Base-by-base conservation (phyloP, 1,140 invertebrate genomes). In the Babylonia areolata region DNA sequence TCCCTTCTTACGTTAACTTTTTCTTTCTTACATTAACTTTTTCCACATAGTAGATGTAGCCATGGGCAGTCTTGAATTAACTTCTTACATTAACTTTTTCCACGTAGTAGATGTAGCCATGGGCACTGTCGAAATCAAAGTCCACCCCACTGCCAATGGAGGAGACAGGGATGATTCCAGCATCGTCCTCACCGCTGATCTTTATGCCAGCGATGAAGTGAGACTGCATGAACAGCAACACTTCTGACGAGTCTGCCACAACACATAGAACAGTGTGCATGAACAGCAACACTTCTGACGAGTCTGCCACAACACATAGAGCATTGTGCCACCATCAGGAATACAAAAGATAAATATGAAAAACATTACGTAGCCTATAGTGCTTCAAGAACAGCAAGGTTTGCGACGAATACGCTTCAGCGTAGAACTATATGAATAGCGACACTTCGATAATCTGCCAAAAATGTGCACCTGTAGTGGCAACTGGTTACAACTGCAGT, bases 201-300 rank as follows among this genome's bases (percentile, higher is more conserved):
- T 91, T 88, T 9, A 94, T 87, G 42, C 94, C 94, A 54, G 91
- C 91, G 42, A 95, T 91, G 71, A 92, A 87, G 28, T 96, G 96
- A 64, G 97, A 97, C 91, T 97, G 97, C 90, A 99, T 96, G 0
- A 99, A 96, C 96, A 99, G 97, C 51, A 99, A 93, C 93, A 97
- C 99, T 0, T 98, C 96, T 31, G 87, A 83, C 0, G 85, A 84
- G 73, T 88, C 87, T 88, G 82, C 3, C 35, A 78, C 28, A 33
- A 33, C 40, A 64, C 28, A 64, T 0, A 92, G 86, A 17, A 96
- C 96, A 64, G 97, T 97, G 91, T 97, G 97, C 90, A 99, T 96
- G 0, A 99, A 96, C 96, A 99, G 97, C 51, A 99, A 93, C 93
- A 97, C 99, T 0, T 98, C 96, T 31, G 87, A 83, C 0, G 85